A percentile compares a stretch with the other conserved stretches of the same genome.
These are phyloP conservation scores for Bellardia bayeri DNA, from an alignment of 2,888 invertebrate species.

Conservation along the genomic window DNA sequence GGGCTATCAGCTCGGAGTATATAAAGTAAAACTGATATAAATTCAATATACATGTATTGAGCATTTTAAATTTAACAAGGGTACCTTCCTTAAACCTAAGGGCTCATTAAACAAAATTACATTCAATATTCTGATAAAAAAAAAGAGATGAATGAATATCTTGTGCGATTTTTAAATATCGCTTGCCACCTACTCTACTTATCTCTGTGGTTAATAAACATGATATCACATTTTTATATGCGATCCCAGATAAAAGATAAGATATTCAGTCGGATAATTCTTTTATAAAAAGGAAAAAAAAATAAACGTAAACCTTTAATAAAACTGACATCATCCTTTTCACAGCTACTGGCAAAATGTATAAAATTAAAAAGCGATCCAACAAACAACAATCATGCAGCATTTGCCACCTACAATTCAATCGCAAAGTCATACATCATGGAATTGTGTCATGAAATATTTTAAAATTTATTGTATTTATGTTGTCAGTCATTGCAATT, in stretches of 20 bases:
- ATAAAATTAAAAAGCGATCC: constrained; percentile 61
- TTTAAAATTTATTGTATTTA: constrained; percentile 68
- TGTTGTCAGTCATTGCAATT: constrained; percentile 66
- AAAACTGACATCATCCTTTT: constrained; percentile 74
- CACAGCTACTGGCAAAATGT: constrained; percentile 57
- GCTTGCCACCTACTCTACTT: constrained; percentile 57
- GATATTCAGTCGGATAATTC: constrained; percentile 47
- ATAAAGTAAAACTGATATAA: too few relatives aligned
- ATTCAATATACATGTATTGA: too few relatives aligned
- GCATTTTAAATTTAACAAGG: neutral
- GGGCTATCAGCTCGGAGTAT: too few relatives aligned
- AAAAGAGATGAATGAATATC: constrained; percentile 36
- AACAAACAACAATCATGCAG: constrained; percentile 71
- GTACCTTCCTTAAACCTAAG: constrained; percentile 15
- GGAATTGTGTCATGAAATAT: constrained; percentile 69
- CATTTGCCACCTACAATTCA: constrained; percentile 69
- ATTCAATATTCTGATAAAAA: constrained; percentile 47
- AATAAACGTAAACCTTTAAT: constrained; percentile 7
- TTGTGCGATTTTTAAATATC: constrained; percentile 26
- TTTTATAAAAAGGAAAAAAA: neutral
- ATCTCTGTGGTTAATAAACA: constrained; percentile 24
- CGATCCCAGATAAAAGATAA: constrained; percentile 58
- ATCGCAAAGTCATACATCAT: constrained; percentile 74
- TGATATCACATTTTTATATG: constrained; percentile 52
- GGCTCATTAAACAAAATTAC: neutral